Evolutionary conservation across 2,113 vertebrate genomes (phyloP), one percentile per base, ranked within the genome.

Genomic region (Megalops atlanticus): DNA sequence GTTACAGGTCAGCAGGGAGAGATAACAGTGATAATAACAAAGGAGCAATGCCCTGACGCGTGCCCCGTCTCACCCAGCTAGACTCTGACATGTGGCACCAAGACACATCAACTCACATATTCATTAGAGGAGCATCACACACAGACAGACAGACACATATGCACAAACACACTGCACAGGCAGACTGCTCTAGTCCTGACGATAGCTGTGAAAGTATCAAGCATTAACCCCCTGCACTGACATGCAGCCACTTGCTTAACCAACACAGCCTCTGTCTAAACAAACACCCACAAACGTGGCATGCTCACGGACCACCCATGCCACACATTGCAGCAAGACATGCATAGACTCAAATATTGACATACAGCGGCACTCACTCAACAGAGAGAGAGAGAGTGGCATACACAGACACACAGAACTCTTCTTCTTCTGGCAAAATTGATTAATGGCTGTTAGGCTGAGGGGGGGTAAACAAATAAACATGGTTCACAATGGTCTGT

Each of bases 391-490:
- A 45, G 33, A 81, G 75, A 58, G n/a, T 21, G 81, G 54, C n/a
- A 77, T 38, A 87, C 77, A 71, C 77, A 80, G 41, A 83, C 68
- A 76, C 52, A 82, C 74, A 82, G 41, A 82, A 72, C 80, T 76
- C 43, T 27, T 72, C 27, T 3, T 35, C 69, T 71, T 49, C 76
- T 78, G 83, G 78, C 83, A 82, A 41, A 75, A 76, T 81, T 88
- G 85, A 87, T 87, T 75, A 71, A 87, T 83, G 77, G 6, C 54
- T n/a, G 39, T 81, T 38, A 31, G 76, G 74, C 49, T 76, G 75
- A 45, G 47, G 70, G 39, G 39, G 69, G 73, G 78, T 84, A 82
- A 80, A 84, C 72, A 84, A 84, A 83, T 81, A 84, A 85, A 83
- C 80, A 69, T 64, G n/a, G 76, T n/a, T 64, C 75, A 41, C 24